A percentile compares a stretch with the other conserved stretches of the same genome.
These are phyloP conservation scores for Carollia perspicillata DNA, from an alignment of 2,113 vertebrate species.

Conservation along the genomic window DNA sequence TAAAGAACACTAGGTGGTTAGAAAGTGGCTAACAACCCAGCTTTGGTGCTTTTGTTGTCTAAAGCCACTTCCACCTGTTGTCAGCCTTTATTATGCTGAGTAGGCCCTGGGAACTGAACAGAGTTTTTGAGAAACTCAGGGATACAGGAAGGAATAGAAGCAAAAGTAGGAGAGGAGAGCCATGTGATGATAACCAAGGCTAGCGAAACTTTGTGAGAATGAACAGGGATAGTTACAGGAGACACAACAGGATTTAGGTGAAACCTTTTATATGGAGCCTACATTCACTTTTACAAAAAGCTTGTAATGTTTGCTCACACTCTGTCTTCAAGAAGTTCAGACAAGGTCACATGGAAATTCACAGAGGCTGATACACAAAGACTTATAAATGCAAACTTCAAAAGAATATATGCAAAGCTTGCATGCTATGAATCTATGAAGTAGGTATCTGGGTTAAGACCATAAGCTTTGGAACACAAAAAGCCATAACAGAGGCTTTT, in stretches of 20 bases:
- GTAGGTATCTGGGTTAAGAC: constrained; percentile 63
- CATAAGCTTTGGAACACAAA: constrained; percentile 66
- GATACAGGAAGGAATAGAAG: not conserved
- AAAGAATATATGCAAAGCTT: constrained; percentile 67
- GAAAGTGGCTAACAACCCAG: not conserved
- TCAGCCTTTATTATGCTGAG: not conserved
- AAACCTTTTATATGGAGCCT: constrained; percentile 52
- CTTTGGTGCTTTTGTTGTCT: not conserved
- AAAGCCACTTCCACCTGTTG: not conserved
- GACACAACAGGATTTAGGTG: constrained; percentile 48
- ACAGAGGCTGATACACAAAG: constrained; percentile 62
- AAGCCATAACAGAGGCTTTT: constrained; percentile 64
- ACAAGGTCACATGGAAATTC: constrained; percentile 66
- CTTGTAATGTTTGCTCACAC: constrained; percentile 67
- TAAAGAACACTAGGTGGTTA: not conserved
- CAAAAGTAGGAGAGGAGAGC: not conserved
- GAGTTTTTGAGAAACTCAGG: not conserved
- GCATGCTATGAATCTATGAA: constrained; percentile 66
- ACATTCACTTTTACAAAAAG: constrained; percentile 64
- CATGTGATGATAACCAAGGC: not conserved
- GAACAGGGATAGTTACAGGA: not conserved
- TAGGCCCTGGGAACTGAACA: not conserved
- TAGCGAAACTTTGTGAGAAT: not conserved
- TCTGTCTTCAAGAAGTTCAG: constrained; percentile 68
- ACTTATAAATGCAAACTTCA: constrained; percentile 71